A percentile compares a stretch with the other conserved stretches of the same genome.
Conservation (phyloP, 2,888 invertebrate genomes). For the Bellardia bayeri region DNA sequence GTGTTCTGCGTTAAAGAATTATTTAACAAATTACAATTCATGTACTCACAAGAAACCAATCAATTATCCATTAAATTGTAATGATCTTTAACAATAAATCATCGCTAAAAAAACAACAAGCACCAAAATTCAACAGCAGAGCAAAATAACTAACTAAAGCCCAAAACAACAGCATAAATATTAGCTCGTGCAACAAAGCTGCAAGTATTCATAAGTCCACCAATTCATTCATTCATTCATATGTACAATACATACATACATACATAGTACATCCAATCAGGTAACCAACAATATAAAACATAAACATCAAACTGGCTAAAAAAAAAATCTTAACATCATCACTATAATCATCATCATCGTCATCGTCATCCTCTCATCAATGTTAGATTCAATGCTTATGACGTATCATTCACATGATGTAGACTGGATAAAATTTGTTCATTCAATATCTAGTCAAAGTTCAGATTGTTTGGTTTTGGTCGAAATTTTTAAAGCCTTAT, state of each 20-base stretch:
- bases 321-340: constrained; percentile 51
- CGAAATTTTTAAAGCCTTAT: too few species aligned
- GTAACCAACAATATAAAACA: background rate
- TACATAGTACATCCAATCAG: background rate
- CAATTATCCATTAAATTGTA: constrained; percentile 66
- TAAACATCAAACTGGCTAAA: constrained; percentile 3
- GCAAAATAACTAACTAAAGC: constrained; percentile 1
- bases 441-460: too few species aligned
- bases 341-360: constrained; percentile 12
- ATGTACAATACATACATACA: background rate
- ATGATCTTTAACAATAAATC: constrained; percentile 65
- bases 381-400: background rate
- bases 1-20: constrained; percentile 46
- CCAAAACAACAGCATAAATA: constrained; percentile 6
- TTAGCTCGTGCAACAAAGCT: background rate
- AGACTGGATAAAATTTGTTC: background rate
- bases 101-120: constrained; percentile 45
- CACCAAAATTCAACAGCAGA: constrained; percentile 23
- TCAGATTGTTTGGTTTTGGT: too few species aligned
- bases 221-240: background rate
- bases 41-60: constrained; percentile 55
- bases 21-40: constrained; percentile 59
- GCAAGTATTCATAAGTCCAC: too few species aligned
- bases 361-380: background rate
- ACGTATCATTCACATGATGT: background rate